Evolutionary conservation across 1,140 invertebrate species (phyloP).

Genomic region (Berghia stephanieae): DNA sequence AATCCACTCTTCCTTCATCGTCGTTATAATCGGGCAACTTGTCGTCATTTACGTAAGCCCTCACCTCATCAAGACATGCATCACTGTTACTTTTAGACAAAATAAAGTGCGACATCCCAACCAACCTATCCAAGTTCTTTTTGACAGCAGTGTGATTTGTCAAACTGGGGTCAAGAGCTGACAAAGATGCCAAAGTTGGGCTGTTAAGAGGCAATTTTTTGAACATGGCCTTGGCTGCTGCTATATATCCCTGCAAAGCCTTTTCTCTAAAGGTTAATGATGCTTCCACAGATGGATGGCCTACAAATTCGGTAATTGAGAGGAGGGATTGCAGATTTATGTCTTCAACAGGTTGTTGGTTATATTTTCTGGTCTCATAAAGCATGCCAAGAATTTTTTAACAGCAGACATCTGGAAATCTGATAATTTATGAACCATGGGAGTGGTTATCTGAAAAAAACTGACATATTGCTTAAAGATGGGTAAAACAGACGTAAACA

Average conservation of each 20-base stretch:
- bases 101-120: not conserved
- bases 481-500: slow-evolving; percentile 34
- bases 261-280: not conserved
- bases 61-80: slow-evolving; percentile 13
- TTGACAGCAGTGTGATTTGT: slow-evolving; percentile 9
- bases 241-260: not conserved
- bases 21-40: not conserved
- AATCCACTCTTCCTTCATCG: not conserved
- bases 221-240: not conserved
- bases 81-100: slow-evolving; percentile 20
- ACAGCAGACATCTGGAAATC: slow-evolving; percentile 37
- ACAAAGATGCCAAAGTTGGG: not conserved
- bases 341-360: not conserved
- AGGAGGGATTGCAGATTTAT: not conserved
- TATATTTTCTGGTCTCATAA: slow-evolving; percentile 36
- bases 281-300: not conserved
- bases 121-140: not conserved
- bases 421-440: slow-evolving; percentile 37
- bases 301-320: slow-evolving; percentile 29
- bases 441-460: slow-evolving; percentile 36
- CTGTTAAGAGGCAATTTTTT: not conserved
- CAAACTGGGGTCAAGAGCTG: slow-evolving; percentile 12
- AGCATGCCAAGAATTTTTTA: slow-evolving; percentile 35
- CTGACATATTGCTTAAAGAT: slow-evolving; percentile 38
- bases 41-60: slow-evolving; percentile 4